Base-by-base conservation (phyloP, 2,113 vertebrate genomes). In the Talpa occidentalis region DNA sequence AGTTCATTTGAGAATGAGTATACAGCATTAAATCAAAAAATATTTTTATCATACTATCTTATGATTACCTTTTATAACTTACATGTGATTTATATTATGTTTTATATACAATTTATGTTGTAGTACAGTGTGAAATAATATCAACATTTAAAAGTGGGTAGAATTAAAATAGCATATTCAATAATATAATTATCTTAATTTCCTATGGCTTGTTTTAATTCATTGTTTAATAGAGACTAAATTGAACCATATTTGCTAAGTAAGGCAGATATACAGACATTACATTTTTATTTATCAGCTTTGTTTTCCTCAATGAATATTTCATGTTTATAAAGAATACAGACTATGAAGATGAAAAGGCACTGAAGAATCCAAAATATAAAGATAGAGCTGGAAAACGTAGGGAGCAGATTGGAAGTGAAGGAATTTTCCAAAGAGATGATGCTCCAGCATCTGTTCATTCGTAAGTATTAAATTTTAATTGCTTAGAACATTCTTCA, bases 381-480 rank as follows among this genome's bases (percentile, higher is more conserved):
- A 99, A 98, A 98, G 99, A 99, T 35, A 98, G 99, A 98, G 99
- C 99, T 40, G 98, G 99, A 95, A 99, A 98, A 94, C 99, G 99
- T 11, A 98, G 99, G 19, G 99, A 99, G 94, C 98, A 98, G 0
- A 95, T 99, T 95, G 99, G 99, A 91, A 99, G 99, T 54, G 99
- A 99, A 96, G 99, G 99, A 9, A 98, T 97, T 44, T 99, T 99
- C 97, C 98, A 99, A 52, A 98, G 99, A 97, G 99, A 99, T 52
- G 99, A 99, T 19, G 98, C 98, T 19, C 99, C 99, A 5, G 99
- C 99, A 77, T 99, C 99, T 88, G 97, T 99, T 80, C 98, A 99
- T 47, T 96, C 98, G 99, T 99, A 98, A 97, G 99, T 98, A 83
- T 86, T 8, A 14, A 28, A 37, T 64, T 60, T 35, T 76, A 8